These are phyloP conservation scores for Drosophila bocqueti DNA, from an alignment of 1,140 invertebrate species.

Conservation along the genomic window DNA sequence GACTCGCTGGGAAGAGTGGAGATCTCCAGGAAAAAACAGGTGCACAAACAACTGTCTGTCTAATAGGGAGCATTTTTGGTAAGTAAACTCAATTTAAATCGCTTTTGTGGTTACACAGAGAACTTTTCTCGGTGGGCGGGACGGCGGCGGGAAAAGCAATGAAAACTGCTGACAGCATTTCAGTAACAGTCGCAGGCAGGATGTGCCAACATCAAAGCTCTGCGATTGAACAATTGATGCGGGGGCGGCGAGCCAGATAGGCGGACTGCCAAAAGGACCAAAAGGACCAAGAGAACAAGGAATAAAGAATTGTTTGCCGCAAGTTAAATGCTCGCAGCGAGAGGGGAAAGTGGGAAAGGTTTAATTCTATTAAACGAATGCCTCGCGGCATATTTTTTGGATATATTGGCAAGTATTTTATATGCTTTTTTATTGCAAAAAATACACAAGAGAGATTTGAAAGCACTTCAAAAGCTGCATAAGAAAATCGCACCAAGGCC, in stretches of 20 bases:
- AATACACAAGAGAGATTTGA: background rate
- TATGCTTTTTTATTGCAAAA: background rate
- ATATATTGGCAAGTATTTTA: background rate
- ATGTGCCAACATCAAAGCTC: conserved; percentile 43
- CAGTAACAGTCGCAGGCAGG: conserved; percentile 37
- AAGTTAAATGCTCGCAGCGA: conserved; percentile 7
- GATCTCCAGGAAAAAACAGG: background rate
- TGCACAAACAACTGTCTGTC: conserved; percentile 22
- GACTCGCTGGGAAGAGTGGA: background rate
- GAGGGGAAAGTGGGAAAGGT: background rate
- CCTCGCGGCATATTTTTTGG: conserved; percentile 6
- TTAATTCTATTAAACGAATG: conserved; percentile 13
- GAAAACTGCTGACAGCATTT: conserved; percentile 28
- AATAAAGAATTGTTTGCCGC: conserved; percentile 4
- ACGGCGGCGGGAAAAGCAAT: background rate
- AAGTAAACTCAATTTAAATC: conserved; percentile 47
- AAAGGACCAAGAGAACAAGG: conserved; percentile 4
- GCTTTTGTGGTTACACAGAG: conserved; percentile 36
- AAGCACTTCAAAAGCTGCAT: background rate
- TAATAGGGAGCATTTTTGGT: conserved; percentile 22
- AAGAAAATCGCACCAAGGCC: background rate
- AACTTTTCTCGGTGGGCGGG: background rate
- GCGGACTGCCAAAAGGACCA: conserved; percentile 8
- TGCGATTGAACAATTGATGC: conserved; percentile 37
- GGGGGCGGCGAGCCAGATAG: background rate